Evolutionary conservation across 30 jellyfish, hydroid and myxozoan species (phyloP), one percentile per base, ranked within the genome.

Genomic region (Hydractinia echinata): DNA sequence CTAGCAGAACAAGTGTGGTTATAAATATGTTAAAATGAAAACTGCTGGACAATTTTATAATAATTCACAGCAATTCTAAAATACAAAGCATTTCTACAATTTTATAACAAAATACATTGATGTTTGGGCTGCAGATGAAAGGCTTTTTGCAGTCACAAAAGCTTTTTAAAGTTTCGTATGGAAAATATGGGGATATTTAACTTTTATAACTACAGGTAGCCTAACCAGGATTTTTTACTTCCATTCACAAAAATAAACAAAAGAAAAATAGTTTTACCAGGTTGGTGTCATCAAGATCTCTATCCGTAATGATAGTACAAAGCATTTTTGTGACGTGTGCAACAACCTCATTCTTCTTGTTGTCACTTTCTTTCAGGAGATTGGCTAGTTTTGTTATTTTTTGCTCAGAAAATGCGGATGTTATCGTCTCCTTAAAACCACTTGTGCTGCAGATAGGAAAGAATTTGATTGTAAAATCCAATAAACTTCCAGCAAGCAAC

Each of bases 401-500:
- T 10, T 85, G 88, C 7, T 82, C 83, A 44, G 83, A 53, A 81
- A 91, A 85, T 9, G 69, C 78, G 13, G 79, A 51, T 19, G 48
- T 73, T 5, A 91, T 82, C 15, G 64, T 52, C 48, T 83, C 90
- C 10, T 64, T 81, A 39, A 85, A 82, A 50, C 81, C 82, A 71
- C 77, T 76, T 85, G 61, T 81, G 76, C 49, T 73, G 72, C 95
- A 86, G 15, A 81, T 30, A 8, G 94, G 91, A 66, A 85, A 91
- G 77, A 86, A 68, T 76, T 83, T 86, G 52, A 69, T 66, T 51
- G 86, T 71, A 77, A 91, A 84, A 39, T 91, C 96, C 60, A 91
- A 84, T 14, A 91, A 53, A 64, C 95, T 91, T 85, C 84, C 82
- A 14, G 96, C 95, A 66, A 91, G 92, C 52, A 86, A 84, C 19